Evolutionary conservation across 2,113 vertebrate species (phyloP), one percentile per base, ranked within the genome.

Genomic region (Butorides virescens): DNA sequence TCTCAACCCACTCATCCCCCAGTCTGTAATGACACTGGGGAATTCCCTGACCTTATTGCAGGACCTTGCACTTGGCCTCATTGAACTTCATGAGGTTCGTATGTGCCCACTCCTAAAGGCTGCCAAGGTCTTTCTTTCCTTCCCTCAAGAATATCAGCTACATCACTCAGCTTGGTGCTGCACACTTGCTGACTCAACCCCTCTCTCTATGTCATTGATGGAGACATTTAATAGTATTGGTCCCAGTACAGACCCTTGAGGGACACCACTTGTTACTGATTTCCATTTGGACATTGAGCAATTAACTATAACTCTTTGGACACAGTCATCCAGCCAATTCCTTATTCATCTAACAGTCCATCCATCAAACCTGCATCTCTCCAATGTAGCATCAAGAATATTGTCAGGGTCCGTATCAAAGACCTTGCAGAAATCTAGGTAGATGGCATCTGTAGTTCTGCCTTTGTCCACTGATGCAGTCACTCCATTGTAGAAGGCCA

Each of bases 361-460:
- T 62, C 15, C 6, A 16, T 62, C 29, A 58, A 76, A 72, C 6
- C 5, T 4, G 3, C 39, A 9, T 32, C 2, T 77, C 37, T 44
- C 17, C 7, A 6, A 27, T 55, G 59, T 44, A 58, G 27, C 44
- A 55, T 39, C 8, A 70, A 52, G 32, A 66, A 34, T 55, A 3
- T 36, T 82, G 49, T 10, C 44, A 73, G 71, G 13, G 15, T 44
- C n/a, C 0, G 0, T 55, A 42, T 10, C n/a, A 70, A 59, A 70
- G 7, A 55, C 26, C 9, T 74, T 36, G 32, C 15, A 79, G 46
- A 71, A 56, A 70, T 50, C 10, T 11, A 55, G 15, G 17, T 58
- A 49, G 15, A 29, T 47, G n/a, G 42, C 5, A 50, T 42, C 34
- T 56, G 12, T 37, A 66, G 13, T 23, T 75, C 20, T 66, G 91